Conservation (phyloP, 1,140 invertebrate genomes). For the Pseudomyrmex gracilis region DNA sequence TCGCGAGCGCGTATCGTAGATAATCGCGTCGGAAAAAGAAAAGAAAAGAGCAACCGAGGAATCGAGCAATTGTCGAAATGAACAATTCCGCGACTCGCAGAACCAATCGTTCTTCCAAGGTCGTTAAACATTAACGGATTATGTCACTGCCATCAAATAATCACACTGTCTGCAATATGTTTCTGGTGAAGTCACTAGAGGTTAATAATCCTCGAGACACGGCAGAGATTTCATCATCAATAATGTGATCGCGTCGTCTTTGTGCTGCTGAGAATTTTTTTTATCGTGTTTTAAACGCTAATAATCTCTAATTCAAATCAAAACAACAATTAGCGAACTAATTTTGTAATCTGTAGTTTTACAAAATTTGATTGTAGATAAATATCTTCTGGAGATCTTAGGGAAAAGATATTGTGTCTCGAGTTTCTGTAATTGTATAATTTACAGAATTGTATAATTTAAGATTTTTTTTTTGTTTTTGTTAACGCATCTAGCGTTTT, state of each 20-base stretch:
- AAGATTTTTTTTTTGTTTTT: no score
- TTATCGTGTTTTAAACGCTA: no score
- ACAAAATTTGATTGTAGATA: no score
- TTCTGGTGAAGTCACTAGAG: not conserved
- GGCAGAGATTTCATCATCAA: constrained; percentile 1
- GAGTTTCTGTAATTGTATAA: no score
- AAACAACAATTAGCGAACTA: no score
- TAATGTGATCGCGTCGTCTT: not conserved
- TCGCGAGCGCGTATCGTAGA: constrained; percentile 23
- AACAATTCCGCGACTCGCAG: not conserved
- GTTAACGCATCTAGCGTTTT: not conserved
- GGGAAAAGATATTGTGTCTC: no score
- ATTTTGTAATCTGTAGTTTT: no score
- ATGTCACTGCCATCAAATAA: constrained; percentile 33
- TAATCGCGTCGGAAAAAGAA: not conserved
- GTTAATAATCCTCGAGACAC: not conserved
- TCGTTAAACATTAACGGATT: constrained; percentile 21
- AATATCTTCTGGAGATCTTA: no score
- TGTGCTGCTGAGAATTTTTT: not conserved
- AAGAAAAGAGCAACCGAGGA: not conserved
- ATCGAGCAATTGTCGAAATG: not conserved
- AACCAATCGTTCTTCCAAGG: constrained; percentile 20
- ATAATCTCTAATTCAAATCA: no score
- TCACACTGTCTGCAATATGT: constrained; percentile 9
- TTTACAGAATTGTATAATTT: no score